Conservation (phyloP, 2,113 vertebrate genomes). For the Phylloscopus trochilus region DNA sequence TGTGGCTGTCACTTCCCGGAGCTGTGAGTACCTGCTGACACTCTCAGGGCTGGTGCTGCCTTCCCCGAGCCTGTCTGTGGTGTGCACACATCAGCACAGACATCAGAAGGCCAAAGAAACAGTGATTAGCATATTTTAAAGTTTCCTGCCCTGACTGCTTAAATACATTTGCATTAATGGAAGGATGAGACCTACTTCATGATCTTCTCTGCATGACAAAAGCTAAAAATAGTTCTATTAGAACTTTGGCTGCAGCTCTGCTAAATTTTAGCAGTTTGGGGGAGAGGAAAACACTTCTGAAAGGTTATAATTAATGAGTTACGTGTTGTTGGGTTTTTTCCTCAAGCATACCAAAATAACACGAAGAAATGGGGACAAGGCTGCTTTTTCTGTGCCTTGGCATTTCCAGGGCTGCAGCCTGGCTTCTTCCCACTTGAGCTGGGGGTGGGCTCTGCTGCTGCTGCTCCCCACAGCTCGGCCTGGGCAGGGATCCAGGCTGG, state of each 20-base stretch:
- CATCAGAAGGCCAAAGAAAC: neutral
- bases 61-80: neutral
- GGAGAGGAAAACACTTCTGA: neutral
- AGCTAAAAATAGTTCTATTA: conserved; percentile 40
- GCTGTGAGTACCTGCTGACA: neutral
- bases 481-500: neutral
- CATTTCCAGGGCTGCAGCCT: conserved; percentile 1
- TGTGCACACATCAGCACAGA: neutral
- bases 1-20: neutral
- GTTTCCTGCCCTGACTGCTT: neutral
- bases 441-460: neutral
- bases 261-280: conserved; percentile 2
- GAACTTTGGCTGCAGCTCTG: neutral
- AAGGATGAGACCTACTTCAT: conserved; percentile 22
- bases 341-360: neutral
- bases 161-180: conserved; percentile 49
- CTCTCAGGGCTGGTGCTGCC: neutral
- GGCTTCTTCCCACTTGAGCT: conserved; percentile 11
- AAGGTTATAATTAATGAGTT: conserved; percentile 50
- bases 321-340: neutral
- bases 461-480: neutral
- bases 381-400: neutral
- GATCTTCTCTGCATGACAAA: neutral
- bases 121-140: neutral
- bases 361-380: neutral